phyloP scores from a whole-genome alignment of 2,113 vertebrate genomes.

The Lophotis ruficrista region DNA sequence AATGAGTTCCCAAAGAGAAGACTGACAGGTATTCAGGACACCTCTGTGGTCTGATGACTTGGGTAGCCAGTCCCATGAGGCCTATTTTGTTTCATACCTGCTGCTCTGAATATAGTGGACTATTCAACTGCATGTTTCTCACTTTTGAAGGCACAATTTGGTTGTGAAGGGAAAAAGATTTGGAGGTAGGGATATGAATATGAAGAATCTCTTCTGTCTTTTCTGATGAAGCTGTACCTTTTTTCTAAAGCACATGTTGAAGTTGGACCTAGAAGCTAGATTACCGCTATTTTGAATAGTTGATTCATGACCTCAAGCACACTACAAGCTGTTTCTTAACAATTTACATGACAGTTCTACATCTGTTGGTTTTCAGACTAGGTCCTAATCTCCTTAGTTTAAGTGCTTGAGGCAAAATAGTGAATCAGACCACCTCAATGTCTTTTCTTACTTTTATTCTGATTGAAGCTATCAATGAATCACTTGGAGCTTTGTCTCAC shows the following conservation, averaged over 20 bases:
- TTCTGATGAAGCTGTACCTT: neutral
- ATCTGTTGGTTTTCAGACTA: neutral
- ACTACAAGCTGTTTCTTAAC: neutral
- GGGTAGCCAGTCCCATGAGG: neutral
- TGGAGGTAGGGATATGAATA: neutral
- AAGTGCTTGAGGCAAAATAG: neutral
- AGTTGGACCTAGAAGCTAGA: neutral
- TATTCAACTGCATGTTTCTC: neutral
- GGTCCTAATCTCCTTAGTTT: neutral
- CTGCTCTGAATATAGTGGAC: neutral
- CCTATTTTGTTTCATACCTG: slow-evolving; percentile 19
- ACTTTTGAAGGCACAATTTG: neutral
- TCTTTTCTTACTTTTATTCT: neutral
- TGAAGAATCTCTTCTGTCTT: neutral
- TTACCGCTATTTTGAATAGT: neutral
- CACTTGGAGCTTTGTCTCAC: neutral
- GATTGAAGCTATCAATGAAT: neutral
- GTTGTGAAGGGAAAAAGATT: neutral
- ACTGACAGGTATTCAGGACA: neutral
- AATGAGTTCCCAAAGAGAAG: neutral
- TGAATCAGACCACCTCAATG: neutral
- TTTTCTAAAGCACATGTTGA: neutral
- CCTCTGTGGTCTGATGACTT: neutral
- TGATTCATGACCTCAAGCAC: neutral
- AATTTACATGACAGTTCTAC: neutral